These are phyloP conservation scores for Drosophila longiperda DNA, from an alignment of 2,888 invertebrate genomes.

Conservation along the genomic window DNA sequence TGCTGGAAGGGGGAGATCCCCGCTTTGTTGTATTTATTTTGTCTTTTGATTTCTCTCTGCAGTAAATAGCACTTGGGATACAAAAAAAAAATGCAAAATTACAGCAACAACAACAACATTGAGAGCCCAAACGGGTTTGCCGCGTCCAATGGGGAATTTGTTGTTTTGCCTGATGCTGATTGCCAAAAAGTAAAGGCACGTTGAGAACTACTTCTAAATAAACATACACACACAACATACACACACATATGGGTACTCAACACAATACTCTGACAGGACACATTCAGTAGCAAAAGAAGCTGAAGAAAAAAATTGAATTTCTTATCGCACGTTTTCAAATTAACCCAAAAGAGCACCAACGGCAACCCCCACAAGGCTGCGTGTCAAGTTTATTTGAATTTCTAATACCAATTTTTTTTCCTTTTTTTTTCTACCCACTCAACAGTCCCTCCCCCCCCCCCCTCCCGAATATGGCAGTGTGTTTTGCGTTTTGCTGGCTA, in stretches of 20 bases:
- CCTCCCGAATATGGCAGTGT: neutral
- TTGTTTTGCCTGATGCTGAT: slow-evolving; percentile 69
- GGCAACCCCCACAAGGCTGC: slow-evolving; percentile 28
- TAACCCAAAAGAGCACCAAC: slow-evolving; percentile 58
- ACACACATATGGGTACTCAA: slow-evolving; percentile 3
- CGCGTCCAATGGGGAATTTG: slow-evolving; percentile 66
- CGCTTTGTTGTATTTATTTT: slow-evolving; percentile 35
- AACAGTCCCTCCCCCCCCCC: neutral
- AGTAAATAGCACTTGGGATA: slow-evolving; percentile 46
- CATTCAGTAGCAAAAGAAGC: slow-evolving; percentile 16
- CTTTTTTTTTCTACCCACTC: neutral
- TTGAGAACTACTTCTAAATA: slow-evolving; percentile 41
- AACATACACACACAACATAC: neutral
- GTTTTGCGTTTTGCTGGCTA: slow-evolving; percentile 37
- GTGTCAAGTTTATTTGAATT: slow-evolving; percentile 65
- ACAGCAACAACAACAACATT: slow-evolving; percentile 38
- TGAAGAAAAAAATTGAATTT: slow-evolving; percentile 62
- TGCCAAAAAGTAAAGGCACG: slow-evolving; percentile 60
- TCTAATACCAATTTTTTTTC: slow-evolving; percentile 21
- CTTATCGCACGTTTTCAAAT: slow-evolving; percentile 75
- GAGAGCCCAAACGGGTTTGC: slow-evolving; percentile 12
- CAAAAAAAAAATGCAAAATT: slow-evolving; percentile 58
- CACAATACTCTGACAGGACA: slow-evolving; percentile 47
- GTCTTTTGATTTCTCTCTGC: slow-evolving; percentile 34
- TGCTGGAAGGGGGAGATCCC: neutral